Evolutionary conservation across 2,113 vertebrate species (phyloP).

Genomic region (Crotalus viridis): DNA sequence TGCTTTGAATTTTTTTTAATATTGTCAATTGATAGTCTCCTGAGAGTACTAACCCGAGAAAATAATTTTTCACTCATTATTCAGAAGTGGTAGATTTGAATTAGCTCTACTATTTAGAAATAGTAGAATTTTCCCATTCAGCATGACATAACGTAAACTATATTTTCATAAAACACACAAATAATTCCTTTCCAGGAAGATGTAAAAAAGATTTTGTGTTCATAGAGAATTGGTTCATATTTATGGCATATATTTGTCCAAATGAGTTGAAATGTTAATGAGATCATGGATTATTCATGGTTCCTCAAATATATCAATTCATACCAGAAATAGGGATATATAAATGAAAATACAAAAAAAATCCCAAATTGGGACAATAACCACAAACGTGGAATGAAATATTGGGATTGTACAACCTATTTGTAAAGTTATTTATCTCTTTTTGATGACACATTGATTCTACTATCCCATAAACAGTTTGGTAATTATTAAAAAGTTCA

Average conservation of each 20-base stretch:
- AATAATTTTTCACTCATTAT: slow-evolving; percentile 57
- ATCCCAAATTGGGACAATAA: neutral
- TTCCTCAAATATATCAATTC: neutral
- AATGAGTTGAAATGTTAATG: neutral
- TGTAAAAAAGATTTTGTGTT: neutral
- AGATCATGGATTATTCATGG: neutral
- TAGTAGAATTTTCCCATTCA: slow-evolving; percentile 30
- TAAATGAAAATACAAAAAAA: neutral
- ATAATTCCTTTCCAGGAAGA: neutral
- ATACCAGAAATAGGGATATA: neutral
- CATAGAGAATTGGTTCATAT: neutral
- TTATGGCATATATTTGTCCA: neutral
- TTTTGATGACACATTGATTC: neutral
- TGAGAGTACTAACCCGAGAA: slow-evolving; percentile 62
- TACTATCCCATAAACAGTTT: neutral
- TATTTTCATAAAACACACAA: neutral
- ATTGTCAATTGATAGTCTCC: slow-evolving; percentile 65
- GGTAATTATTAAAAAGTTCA: neutral
- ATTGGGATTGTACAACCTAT: neutral
- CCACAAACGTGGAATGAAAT: neutral
- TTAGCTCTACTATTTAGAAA: slow-evolving; percentile 32
- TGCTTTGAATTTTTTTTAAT: slow-evolving; percentile 28
- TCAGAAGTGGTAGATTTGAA: slow-evolving; percentile 65
- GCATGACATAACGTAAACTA: neutral
- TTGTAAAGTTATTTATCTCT: neutral